Base-by-base conservation (phyloP, 2,888 invertebrate species). In the Eledona agricola region DNA sequence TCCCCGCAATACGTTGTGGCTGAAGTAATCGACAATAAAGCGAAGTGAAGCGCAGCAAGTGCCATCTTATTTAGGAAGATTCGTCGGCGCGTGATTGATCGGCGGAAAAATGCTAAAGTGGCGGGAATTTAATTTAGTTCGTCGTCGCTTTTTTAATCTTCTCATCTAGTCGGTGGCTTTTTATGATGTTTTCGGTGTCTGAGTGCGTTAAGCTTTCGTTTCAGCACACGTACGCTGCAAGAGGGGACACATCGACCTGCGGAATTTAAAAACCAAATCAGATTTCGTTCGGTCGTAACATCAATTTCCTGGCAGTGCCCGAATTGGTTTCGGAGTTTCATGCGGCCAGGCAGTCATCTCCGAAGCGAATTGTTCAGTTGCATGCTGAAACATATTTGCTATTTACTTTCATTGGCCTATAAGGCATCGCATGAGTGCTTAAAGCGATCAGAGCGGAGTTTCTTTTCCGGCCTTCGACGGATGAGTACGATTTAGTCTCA, bases 341-440 rank as follows among this genome's bases (percentile, higher is more conserved):
- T 56, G 56, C 52, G 55, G 55, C 57, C 45, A 60, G 59, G 57
- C 56, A 55, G 59, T 58, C 58, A 58, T 58, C 51, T 50, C 49
- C 47, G 57, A 53, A 57, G 38, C 45, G 57, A 62, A 55, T 59
- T 57, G 56, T 57, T 53, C 47, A 26, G 50, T 57, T 57, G 55
- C 59, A 57, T 57, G 57, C 37, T 51, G 46, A 40, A 51, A 40
- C 51, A 51, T 55, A 53, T 55, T 60, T 58, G 55, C 62, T 58
- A 65, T 65, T 59, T 63, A 60, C 56, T 63, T 62, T 64, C 61
- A 63, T 63, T 57, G 61, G 45, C 47, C 60, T 47, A 63, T 63
- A 63, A 64, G 43, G 61, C 54, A 46, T 42, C 55, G 62, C 58
- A 58, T 59, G 57, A 42, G 45, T 29, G 45, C 50, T 57, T 57